These are phyloP conservation scores for Lycocerus yunnanus DNA, from an alignment of 2,888 invertebrate genomes.

Conservation along the genomic window DNA sequence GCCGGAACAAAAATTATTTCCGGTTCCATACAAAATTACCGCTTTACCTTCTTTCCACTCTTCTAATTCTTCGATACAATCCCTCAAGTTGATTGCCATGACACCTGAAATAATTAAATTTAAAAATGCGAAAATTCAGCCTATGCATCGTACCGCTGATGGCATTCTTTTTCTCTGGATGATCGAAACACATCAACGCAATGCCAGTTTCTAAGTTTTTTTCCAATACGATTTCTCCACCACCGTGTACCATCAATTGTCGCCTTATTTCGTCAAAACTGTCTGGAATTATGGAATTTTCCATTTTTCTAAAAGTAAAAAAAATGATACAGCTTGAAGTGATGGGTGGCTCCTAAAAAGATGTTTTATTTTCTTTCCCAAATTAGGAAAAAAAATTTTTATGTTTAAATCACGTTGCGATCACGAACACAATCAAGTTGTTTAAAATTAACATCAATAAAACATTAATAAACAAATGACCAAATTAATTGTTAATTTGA, in stretches of 20 bases:
- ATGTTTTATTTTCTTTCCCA: too few species aligned
- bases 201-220: neutral
- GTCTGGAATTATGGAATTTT: neutral
- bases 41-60: conserved; percentile 47
- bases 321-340: too few species aligned
- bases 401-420: neutral
- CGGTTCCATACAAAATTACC: conserved; percentile 42
- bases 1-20: conserved; percentile 47
- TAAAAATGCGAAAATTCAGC: neutral
- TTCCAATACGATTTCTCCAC: neutral
- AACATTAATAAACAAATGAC: neutral
- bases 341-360: too few species aligned
- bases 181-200: conserved; percentile 37
- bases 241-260: neutral
- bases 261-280: neutral
- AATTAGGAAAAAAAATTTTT: too few species aligned
- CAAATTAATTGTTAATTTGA: neutral
- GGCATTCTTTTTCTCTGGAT: conserved; percentile 45
- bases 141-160: conserved; percentile 40
- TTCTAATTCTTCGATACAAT: conserved; percentile 42
- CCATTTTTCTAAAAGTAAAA: neutral
- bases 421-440: neutral
- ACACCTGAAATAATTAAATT: conserved; percentile 37
- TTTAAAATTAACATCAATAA: neutral
- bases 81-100: conserved; percentile 47